Percentiles rank a stretch among this genome's conserved stretches.
These are phyloP conservation scores for Andrena fulva DNA, from an alignment of 2,888 invertebrate genomes.

Conservation along the genomic window DNA sequence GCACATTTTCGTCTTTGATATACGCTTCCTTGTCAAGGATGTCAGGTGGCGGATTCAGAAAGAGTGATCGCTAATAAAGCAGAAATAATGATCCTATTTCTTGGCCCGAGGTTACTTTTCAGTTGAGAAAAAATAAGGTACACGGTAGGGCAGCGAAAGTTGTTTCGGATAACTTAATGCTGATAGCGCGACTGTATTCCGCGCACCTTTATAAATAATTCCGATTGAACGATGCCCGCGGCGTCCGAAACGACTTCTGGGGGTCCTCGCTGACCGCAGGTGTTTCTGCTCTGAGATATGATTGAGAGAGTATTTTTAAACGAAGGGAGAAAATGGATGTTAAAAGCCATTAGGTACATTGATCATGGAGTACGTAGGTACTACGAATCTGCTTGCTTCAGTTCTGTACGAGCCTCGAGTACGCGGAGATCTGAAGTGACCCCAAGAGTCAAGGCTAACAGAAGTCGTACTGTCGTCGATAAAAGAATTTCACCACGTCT, in stretches of 20 bases:
- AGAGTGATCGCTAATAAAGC: slow-evolving; percentile 62
- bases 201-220: neutral
- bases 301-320: too few species aligned
- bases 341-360: too few species aligned
- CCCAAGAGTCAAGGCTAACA: too few species aligned
- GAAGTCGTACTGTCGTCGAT: too few species aligned
- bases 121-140: neutral
- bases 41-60: slow-evolving; percentile 52
- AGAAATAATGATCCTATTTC: slow-evolving; percentile 60
- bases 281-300: neutral
- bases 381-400: too few species aligned
- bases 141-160: slow-evolving; percentile 34
- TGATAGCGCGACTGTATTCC: neutral
- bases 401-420: too few species aligned
- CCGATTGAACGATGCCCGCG: slow-evolving; percentile 5
- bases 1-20: slow-evolving; percentile 60
- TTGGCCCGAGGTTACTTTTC: slow-evolving; percentile 42
- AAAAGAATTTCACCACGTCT: slow-evolving; percentile 31
- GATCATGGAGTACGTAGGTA: too few species aligned
- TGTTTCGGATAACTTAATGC: slow-evolving; percentile 47
- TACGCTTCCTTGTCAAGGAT: slow-evolving; percentile 53
- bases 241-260: neutral
- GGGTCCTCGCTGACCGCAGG: neutral
- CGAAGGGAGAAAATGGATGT: too few species aligned
- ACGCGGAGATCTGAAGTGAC: too few species aligned